Evolutionary conservation across 2,113 vertebrate genomes (phyloP), one percentile per base, ranked within the genome.

Genomic region (Trematocara marginatum): DNA sequence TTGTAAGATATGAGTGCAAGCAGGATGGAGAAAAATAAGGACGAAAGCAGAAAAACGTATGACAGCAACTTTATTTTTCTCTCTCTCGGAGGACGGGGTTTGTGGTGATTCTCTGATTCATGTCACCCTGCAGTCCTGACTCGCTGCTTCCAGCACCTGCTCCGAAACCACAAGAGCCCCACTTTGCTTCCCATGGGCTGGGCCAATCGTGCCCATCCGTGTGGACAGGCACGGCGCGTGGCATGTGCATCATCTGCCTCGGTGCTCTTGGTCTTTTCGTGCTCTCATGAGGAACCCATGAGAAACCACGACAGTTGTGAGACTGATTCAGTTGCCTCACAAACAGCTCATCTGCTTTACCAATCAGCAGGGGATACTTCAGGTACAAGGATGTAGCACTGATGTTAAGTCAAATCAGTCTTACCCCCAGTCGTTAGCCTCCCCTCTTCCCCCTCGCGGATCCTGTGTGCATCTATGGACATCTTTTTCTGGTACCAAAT

Each of bases 311-410:
- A 56, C 16, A 26, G 71, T 81, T 86, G 85, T 47, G 83, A 89
- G 84, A 86, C 80, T 74, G 86, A 89, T 86, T 92, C 89, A 82
- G 83, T 82, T 52, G 86, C 64, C 86, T 92, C 79, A 16, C 71
- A 56, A 80, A 86, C 82, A 81, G 80, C 84, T 91, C 84, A 89
- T 88, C 85, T 92, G 88, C 87, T 90, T 83, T 57, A 85, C 74
- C 88, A 84, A 88, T 86, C 88, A 88, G 83, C 86, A 66, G 88
- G 86, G 82, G 81, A 81, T 89, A 84, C 84, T 90, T 93, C 93
- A 94, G 90, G 86, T 89, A 87, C 80, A 64, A 88, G 89, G 93
- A 92, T 89, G 84, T 88, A 88, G 88, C 91, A 89, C 69, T 88
- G 87, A 88, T 79, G 57, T 52, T 34, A 78, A 90, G 79, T 90